These are phyloP conservation scores for Petrolisthes cinctipes DNA, from an alignment of 2,888 invertebrate genomes.

Conservation along the genomic window DNA sequence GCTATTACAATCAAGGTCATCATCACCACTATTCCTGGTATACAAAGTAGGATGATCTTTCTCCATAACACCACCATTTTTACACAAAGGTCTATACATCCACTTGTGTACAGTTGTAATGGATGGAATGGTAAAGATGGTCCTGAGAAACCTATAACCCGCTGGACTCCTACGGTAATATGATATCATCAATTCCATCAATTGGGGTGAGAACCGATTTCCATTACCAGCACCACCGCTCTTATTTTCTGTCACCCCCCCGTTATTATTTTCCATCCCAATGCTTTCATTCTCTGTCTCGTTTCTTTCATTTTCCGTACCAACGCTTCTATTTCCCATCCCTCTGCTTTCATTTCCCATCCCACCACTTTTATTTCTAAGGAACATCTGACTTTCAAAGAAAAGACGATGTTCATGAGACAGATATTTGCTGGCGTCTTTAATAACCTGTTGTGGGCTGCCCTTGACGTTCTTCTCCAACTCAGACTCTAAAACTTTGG, in stretches of 20 bases:
- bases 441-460: conserved; percentile 44
- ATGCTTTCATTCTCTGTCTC: too few relatives aligned
- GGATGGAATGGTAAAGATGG: conserved; percentile 48
- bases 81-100: conserved; percentile 7
- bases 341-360: too few relatives aligned
- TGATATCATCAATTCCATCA: conserved; percentile 36
- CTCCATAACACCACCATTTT: too few relatives aligned
- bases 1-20: too few relatives aligned
- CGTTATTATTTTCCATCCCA: too few relatives aligned
- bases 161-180: conserved; percentile 46
- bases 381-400: conserved; percentile 52
- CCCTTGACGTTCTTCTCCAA: conserved; percentile 16
- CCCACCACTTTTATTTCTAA: conserved; percentile 14
- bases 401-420: conserved; percentile 46
- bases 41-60: too few relatives aligned
- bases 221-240: conserved; percentile 20
- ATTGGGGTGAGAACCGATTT: conserved; percentile 45
- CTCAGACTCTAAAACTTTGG: conserved; percentile 7
- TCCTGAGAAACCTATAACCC: conserved; percentile 46
- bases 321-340: too few relatives aligned
- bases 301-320: too few relatives aligned
- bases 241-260: too few relatives aligned
- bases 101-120: conserved; percentile 37
- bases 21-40: too few relatives aligned
- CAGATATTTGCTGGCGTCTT: conserved; percentile 43